Evolutionary conservation across 1,140 invertebrate genomes (phyloP).

Genomic region (Oryctes rhinoceros): DNA sequence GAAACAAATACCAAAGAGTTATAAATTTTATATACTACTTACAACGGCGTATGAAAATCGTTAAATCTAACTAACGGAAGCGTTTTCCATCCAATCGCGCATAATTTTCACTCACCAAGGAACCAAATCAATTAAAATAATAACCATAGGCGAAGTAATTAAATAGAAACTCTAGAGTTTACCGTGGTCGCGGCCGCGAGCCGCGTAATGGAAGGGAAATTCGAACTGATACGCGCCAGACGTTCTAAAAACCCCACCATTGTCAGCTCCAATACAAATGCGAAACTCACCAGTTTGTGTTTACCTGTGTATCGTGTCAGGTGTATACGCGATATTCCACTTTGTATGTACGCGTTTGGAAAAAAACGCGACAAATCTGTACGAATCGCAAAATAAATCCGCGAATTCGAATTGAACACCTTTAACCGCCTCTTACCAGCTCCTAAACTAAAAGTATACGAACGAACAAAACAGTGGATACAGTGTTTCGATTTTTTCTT

Average conservation of each 20-base stretch:
- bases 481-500: neutral
- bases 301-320: conserved; percentile 9
- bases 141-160: neutral
- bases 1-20: neutral
- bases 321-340: neutral
- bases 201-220: neutral
- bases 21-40: neutral
- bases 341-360: neutral
- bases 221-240: conserved; percentile 8
- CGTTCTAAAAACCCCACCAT: conserved; percentile 9
- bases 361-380: neutral
- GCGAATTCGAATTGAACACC: neutral
- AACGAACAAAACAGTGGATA: neutral
- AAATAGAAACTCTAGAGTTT: conserved; percentile 15
- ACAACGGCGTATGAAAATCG: neutral
- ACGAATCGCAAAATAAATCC: neutral
- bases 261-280: conserved; percentile 1
- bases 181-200: neutral
- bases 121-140: neutral
- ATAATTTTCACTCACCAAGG: neutral
- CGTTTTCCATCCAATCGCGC: neutral
- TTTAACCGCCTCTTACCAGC: neutral
- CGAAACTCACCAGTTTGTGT: conserved; percentile 3
- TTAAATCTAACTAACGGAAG: neutral
- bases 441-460: neutral